A percentile compares a stretch with the other conserved stretches of the same genome.
These are phyloP conservation scores for Salminus brasiliensis DNA, from an alignment of 2,113 vertebrate species.

Conservation along the genomic window DNA sequence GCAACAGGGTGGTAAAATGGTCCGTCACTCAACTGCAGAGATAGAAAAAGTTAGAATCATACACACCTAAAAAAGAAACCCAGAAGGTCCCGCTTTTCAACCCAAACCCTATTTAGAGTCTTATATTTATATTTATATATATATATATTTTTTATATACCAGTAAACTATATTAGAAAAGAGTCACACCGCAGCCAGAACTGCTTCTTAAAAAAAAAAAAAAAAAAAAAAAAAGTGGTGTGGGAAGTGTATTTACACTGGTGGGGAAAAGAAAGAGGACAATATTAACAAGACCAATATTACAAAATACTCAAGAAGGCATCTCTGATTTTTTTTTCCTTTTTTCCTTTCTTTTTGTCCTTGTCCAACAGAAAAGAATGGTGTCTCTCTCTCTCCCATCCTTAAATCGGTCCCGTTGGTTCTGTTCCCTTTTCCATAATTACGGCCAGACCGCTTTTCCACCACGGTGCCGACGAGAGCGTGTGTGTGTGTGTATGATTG, in stretches of 20 bases:
- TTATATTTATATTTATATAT: conserved; percentile 60
- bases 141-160: conserved; percentile 57
- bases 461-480: conserved; percentile 50
- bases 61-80: conserved; percentile 39
- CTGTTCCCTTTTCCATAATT: conserved; percentile 67
- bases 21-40: conserved; percentile 54
- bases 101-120: conserved; percentile 62
- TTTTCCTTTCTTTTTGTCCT: conserved; percentile 26
- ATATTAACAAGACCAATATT: conserved; percentile 98
- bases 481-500: conserved; percentile 25
- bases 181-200: conserved; percentile 90
- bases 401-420: conserved; percentile 51
- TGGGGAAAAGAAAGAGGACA: conserved; percentile 52
- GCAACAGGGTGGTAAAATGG: conserved; percentile 30
- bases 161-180: conserved; percentile 88
- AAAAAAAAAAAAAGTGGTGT: conserved; percentile 78
- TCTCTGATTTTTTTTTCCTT: conserved; percentile 76
- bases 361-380: conserved; percentile 46
- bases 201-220: conserved; percentile 91
- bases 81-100: conserved; percentile 55
- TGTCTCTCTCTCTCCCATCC: neutral
- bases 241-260: conserved; percentile 87
- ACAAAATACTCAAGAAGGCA: conserved; percentile 99
- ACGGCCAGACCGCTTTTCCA: conserved; percentile 55
- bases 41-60: conserved; percentile 15